Percentiles rank a stretch among this genome's conserved stretches.
Evolutionary conservation across 1,140 invertebrate genomes (phyloP).

Genomic region (Lycorma delicatula): DNA sequence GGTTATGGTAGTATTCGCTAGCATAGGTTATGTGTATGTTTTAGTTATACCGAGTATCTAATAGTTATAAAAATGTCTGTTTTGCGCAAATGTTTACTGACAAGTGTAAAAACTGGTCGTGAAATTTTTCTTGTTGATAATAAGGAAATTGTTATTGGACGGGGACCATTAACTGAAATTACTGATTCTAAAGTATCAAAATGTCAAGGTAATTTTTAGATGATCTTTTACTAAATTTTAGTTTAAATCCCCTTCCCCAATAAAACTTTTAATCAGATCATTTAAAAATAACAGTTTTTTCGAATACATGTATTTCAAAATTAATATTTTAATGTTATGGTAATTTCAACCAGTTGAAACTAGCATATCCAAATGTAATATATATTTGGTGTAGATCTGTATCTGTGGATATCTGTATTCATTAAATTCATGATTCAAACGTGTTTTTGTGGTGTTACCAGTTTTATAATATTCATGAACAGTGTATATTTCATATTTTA

Average conservation of each 20-base stretch:
- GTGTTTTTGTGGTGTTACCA: no score
- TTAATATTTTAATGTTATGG: background rate
- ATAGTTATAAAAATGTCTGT: no score
- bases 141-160: background rate
- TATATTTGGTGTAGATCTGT: background rate
- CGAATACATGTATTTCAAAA: background rate
- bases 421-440: no score
- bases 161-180: background rate
- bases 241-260: background rate
- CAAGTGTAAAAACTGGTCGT: no score
- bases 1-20: no score
- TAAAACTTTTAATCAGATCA: background rate
- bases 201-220: background rate
- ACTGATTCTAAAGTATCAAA: background rate
- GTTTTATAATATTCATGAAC: no score
- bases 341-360: background rate
- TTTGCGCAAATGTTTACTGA: no score
- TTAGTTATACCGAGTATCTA: no score
- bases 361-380: background rate
- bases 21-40: no score
- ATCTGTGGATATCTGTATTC: no score
- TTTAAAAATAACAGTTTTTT: background rate
- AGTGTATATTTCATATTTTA: no score
- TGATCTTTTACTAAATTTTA: no score
- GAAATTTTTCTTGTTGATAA: background rate